Conservation (phyloP, 2,113 vertebrate species). For the Anguilla rostrata region DNA sequence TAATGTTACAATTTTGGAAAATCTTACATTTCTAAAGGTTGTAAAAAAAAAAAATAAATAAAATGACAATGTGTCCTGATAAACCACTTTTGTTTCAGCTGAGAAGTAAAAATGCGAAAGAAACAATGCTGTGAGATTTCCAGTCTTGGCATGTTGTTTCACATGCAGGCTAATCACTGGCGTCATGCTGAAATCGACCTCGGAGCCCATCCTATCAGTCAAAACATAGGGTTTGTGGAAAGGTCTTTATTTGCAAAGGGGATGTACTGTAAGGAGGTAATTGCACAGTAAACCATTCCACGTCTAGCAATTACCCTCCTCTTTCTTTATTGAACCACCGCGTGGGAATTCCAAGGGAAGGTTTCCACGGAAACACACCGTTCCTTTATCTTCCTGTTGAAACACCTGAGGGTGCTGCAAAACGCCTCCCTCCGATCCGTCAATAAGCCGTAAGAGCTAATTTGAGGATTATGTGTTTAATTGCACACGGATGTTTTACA, state of each 20-base stretch:
- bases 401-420: neutral
- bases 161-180: neutral
- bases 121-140: neutral
- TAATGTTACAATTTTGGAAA: too few species aligned
- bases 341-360: neutral
- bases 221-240: neutral
- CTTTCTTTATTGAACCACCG: neutral
- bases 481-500: constrained; percentile 10
- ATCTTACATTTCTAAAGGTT: too few species aligned
- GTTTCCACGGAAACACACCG: neutral
- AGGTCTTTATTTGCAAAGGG: neutral
- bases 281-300: neutral
- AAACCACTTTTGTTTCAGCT: too few species aligned
- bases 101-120: neutral
- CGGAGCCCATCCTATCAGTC: neutral
- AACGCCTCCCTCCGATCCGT: neutral
- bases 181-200: neutral
- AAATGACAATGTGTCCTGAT: too few species aligned
- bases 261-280: neutral
- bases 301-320: neutral
- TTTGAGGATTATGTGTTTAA: constrained; percentile 18
- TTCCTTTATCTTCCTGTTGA: neutral
- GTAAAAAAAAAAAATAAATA: too few species aligned
- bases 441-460: constrained; percentile 13
- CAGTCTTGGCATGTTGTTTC: neutral